Evolutionary conservation across 2,113 vertebrate species (phyloP).

Genomic region (Enhydra lutris): DNA sequence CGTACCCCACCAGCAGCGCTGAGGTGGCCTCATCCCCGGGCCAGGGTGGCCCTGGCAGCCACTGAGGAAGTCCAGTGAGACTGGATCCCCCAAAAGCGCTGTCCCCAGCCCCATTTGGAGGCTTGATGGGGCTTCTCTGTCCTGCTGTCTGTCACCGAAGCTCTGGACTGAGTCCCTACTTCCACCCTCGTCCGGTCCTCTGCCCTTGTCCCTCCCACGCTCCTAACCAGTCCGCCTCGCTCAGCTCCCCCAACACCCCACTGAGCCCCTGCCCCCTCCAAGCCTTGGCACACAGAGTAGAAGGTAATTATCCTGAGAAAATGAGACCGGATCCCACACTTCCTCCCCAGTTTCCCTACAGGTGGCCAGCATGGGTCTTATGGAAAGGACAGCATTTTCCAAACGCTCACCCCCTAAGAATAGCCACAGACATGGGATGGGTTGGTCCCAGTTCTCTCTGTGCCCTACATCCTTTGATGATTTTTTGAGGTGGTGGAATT

Average conservation of each 20-base stretch:
- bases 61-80: not conserved
- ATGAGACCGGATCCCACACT: too few species aligned
- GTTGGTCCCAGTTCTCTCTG: not conserved
- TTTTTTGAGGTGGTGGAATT: not conserved
- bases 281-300: not conserved
- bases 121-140: not conserved
- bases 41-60: not conserved
- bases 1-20: not conserved
- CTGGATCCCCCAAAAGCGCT: not conserved
- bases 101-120: not conserved
- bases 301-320: not conserved
- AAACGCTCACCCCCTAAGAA: not conserved
- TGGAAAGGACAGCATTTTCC: not conserved
- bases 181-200: not conserved
- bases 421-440: not conserved
- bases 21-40: not conserved
- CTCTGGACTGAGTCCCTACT: not conserved
- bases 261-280: not conserved
- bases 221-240: not conserved
- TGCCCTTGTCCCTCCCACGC: not conserved
- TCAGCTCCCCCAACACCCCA: not conserved
- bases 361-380: rapidly evolving
- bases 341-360: not conserved
- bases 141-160: not conserved
- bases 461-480: not conserved